These are phyloP conservation scores for Anthonomus grandis DNA, from an alignment of 1,140 invertebrate species.

Conservation along the genomic window DNA sequence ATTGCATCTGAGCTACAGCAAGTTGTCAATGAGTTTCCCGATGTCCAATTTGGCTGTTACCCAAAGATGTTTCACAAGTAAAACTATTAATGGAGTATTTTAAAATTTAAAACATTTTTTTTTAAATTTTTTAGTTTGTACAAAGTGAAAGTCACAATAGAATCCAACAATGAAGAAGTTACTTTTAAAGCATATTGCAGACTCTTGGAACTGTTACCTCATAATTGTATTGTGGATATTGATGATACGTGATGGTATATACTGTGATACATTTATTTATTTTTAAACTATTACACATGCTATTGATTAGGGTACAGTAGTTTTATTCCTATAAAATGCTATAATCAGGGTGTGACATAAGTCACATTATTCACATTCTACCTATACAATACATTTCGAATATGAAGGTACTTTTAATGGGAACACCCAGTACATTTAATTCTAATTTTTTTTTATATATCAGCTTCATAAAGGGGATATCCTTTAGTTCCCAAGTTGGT, in stretches of 20 bases:
- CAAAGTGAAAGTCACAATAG: slow-evolving; percentile 53
- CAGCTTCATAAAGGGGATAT: slow-evolving; percentile 31
- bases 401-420: too few relatives aligned
- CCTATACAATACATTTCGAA: too few relatives aligned
- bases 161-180: slow-evolving; percentile 47
- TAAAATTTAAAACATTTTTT: slow-evolving; percentile 7
- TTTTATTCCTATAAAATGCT: too few relatives aligned
- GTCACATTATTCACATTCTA: too few relatives aligned
- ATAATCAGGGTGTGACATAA: too few relatives aligned
- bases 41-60: slow-evolving; percentile 55
- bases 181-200: slow-evolving; percentile 47
- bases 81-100: neutral
- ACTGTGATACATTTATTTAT: too few relatives aligned
- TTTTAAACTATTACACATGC: too few relatives aligned
- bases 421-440: too few relatives aligned
- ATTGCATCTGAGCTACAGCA: slow-evolving; percentile 49
- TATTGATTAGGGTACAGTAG: too few relatives aligned
- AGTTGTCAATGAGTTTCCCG: slow-evolving; percentile 50
- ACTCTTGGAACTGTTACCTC: slow-evolving; percentile 41
- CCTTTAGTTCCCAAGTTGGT: slow-evolving; percentile 64
- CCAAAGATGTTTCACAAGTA: slow-evolving; percentile 51
- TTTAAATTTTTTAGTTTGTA: slow-evolving; percentile 47
- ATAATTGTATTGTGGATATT: slow-evolving; percentile 30
- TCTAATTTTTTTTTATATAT: slow-evolving; percentile 21
- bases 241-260: too few relatives aligned